Conservation (phyloP, 2,888 invertebrate species). For the Panorpa germanica region DNA sequence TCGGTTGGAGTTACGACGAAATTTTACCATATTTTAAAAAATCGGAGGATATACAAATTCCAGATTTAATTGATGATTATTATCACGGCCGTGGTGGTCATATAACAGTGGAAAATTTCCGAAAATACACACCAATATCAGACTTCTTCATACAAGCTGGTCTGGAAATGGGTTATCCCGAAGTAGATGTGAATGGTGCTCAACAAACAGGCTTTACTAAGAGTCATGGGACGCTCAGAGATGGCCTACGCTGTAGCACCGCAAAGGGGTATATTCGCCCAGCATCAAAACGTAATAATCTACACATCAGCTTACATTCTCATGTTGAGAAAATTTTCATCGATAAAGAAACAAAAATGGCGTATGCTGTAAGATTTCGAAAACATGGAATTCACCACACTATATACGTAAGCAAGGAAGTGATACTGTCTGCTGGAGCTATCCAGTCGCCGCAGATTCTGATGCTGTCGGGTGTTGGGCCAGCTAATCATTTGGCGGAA, state of each 20-base stretch:
- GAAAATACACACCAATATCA: constrained; percentile 47
- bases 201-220: constrained; percentile 62
- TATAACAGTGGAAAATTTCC: constrained; percentile 51
- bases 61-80: constrained; percentile 31
- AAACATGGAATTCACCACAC: constrained; percentile 32
- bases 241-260: constrained; percentile 67
- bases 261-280: constrained; percentile 66
- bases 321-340: constrained; percentile 48
- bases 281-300: constrained; percentile 41
- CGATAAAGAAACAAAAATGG: constrained; percentile 34
- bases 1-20: constrained; percentile 62
- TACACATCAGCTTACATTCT: constrained; percentile 51
- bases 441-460: constrained; percentile 71
- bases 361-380: constrained; percentile 42
- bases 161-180: constrained; percentile 45
- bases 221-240: constrained; percentile 55
- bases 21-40: constrained; percentile 62
- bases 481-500: constrained; percentile 37
- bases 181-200: constrained; percentile 56
- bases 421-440: constrained; percentile 72
- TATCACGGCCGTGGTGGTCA: constrained; percentile 58
- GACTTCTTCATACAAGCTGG: constrained; percentile 50
- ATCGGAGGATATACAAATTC: constrained; percentile 57
- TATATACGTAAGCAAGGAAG: constrained; percentile 51
- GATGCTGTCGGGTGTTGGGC: constrained; percentile 72